Conservation (phyloP, 2,888 invertebrate species). For the Thecocarcelia acutangulata region DNA sequence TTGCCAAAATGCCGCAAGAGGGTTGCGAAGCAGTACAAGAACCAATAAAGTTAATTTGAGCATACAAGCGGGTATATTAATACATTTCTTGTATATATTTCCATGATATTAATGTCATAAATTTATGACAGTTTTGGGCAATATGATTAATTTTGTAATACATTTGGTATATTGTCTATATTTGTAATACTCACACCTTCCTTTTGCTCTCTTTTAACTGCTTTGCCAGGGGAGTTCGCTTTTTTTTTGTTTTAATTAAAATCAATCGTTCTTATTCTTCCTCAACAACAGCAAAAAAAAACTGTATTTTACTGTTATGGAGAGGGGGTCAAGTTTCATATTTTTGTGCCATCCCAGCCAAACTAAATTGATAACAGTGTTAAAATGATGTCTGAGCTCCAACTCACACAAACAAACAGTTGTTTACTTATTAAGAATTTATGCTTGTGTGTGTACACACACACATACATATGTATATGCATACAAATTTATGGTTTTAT, state of each 20-base stretch:
- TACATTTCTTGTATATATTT: background rate
- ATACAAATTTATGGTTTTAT: slow-evolving; percentile 58
- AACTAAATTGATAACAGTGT: slow-evolving; percentile 4
- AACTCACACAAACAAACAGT: no score
- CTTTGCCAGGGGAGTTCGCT: slow-evolving; percentile 3
- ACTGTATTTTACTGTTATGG: background rate
- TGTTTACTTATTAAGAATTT: background rate
- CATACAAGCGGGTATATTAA: no score
- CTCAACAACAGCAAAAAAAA: background rate
- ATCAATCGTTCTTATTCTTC: slow-evolving; percentile 39
- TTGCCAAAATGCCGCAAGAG: no score
- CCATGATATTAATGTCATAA: background rate
- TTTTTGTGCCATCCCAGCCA: background rate
- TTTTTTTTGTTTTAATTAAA: slow-evolving; percentile 11
- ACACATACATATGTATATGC: no score
- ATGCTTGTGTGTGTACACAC: background rate
- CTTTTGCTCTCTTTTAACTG: slow-evolving; percentile 21
- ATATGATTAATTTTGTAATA: slow-evolving; percentile 48
- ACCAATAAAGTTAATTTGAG: no score
- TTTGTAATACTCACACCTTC: no score
- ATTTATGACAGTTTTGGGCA: slow-evolving; percentile 51
- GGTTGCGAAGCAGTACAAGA: no score
- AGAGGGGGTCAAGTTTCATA: background rate
- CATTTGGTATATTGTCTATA: slow-evolving; percentile 27
- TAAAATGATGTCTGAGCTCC: background rate